Conservation (phyloP, 2,113 vertebrate species). For the Platysteira castanea region DNA sequence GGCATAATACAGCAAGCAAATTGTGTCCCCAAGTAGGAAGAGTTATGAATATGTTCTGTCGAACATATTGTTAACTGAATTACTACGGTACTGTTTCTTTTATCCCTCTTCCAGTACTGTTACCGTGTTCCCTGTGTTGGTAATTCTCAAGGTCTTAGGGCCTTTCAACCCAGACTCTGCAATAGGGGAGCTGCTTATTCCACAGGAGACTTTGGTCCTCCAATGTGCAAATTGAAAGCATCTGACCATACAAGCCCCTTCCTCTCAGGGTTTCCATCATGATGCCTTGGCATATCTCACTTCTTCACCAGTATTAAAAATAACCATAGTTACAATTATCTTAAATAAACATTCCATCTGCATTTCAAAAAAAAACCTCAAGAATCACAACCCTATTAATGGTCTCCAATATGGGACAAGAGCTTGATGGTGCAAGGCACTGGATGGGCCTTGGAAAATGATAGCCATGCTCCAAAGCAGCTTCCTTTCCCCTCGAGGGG, state of each 20-base stretch:
- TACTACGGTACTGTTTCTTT: slow-evolving; percentile 58
- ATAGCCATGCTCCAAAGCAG: neutral
- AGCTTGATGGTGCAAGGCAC: neutral
- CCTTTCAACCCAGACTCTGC: neutral
- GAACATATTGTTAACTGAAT: slow-evolving; percentile 53
- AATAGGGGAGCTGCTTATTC: neutral
- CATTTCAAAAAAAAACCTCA: neutral
- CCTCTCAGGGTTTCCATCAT: neutral
- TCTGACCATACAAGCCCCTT: neutral
- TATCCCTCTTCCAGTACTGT: slow-evolving; percentile 33
- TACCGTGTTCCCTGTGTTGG: slow-evolving; percentile 32
- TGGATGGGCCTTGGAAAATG: neutral
- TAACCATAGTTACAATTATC: neutral
- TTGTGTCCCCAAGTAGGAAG: slow-evolving; percentile 56
- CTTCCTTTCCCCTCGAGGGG: neutral
- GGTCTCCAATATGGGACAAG: neutral
- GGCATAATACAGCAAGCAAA: slow-evolving; percentile 61
- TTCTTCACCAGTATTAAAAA: neutral
- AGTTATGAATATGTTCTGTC: slow-evolving; percentile 42
- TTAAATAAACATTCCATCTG: neutral
- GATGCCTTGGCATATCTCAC: neutral
- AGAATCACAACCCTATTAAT: neutral
- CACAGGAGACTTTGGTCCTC: neutral
- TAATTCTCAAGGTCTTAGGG: slow-evolving; percentile 31
- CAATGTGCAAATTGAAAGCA: neutral